These are phyloP conservation scores for Pseudomyrmex gracilis DNA, from an alignment of 1,140 invertebrate species.

Conservation along the genomic window DNA sequence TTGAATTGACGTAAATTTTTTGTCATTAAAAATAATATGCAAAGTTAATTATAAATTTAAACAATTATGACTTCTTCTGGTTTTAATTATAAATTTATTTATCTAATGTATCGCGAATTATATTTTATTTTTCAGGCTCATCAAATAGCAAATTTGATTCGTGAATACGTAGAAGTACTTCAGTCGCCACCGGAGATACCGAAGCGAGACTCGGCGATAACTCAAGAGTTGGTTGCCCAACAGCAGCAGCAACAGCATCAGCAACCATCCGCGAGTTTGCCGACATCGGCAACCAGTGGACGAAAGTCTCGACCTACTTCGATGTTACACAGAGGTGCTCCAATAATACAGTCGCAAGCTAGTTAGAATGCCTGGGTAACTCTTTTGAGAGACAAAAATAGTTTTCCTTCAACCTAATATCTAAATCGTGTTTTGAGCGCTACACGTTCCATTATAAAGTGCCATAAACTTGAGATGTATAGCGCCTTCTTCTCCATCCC, in stretches of 20 bases:
- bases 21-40: too few relatives aligned
- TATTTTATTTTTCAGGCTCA: conserved; percentile 89
- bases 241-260: conserved; percentile 72
- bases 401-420: conserved; percentile 56
- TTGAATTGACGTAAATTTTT: too few relatives aligned
- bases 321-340: conserved; percentile 86
- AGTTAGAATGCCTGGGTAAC: conserved; percentile 80
- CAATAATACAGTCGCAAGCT: conserved; percentile 86
- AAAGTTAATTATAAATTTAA: too few relatives aligned
- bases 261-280: conserved; percentile 62
- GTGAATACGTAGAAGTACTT: conserved; percentile 95
- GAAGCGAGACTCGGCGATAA: conserved; percentile 80
- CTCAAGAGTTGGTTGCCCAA: conserved; percentile 79
- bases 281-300: conserved; percentile 72
- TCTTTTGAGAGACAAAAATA: background rate
- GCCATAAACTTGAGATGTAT: conserved; percentile 45
- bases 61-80: too few relatives aligned
- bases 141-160: conserved; percentile 96
- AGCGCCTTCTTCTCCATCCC: background rate
- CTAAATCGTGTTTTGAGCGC: conserved; percentile 26
- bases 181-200: conserved; percentile 84
- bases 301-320: conserved; percentile 85
- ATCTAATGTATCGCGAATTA: background rate
- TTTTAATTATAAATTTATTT: too few relatives aligned
- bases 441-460: conserved; percentile 49